Conservation (phyloP, 2,113 vertebrate species). For the Cercocebus atys region DNA sequence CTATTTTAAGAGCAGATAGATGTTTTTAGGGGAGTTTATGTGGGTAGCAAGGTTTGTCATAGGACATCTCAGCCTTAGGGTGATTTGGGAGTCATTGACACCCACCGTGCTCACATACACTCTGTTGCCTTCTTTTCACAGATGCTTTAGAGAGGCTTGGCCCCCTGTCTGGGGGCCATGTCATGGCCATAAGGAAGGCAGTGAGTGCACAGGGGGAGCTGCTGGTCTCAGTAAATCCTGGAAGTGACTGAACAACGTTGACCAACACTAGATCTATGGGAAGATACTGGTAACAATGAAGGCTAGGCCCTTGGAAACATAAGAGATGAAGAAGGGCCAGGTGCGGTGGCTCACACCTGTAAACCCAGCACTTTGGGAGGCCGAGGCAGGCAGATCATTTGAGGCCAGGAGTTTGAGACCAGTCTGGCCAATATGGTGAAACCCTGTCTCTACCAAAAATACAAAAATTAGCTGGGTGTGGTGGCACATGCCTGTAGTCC, state of each 20-base stretch:
- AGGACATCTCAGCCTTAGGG: not conserved
- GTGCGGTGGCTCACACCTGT: too few relatives aligned
- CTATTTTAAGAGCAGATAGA: not conserved
- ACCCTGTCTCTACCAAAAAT: too few relatives aligned
- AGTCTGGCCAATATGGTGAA: too few relatives aligned
- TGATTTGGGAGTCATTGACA: too few relatives aligned
- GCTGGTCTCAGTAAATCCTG: not conserved
- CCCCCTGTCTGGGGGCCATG: not conserved
- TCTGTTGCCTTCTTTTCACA: not conserved
- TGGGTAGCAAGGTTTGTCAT: not conserved
- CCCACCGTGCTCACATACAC: rapidly evolving
- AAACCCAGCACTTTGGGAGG: too few relatives aligned
- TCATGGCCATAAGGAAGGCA: not conserved
- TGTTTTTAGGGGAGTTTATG: not conserved
- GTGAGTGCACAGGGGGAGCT: too few relatives aligned
- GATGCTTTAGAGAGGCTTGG: not conserved
- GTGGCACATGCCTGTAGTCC: too few relatives aligned
- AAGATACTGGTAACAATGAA: not conserved
- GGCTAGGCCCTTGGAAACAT: rapidly evolving
- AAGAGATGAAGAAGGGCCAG: too few relatives aligned
- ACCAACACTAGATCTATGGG: rapidly evolving
- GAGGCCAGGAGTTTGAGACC: too few relatives aligned
- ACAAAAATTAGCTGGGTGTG: too few relatives aligned
- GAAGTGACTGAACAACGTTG: rapidly evolving
- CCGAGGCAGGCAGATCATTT: too few relatives aligned